Evolutionary conservation across 2,797 vertebrate genomes (phyloP).

Genomic region (Jordanella pulchra): DNA sequence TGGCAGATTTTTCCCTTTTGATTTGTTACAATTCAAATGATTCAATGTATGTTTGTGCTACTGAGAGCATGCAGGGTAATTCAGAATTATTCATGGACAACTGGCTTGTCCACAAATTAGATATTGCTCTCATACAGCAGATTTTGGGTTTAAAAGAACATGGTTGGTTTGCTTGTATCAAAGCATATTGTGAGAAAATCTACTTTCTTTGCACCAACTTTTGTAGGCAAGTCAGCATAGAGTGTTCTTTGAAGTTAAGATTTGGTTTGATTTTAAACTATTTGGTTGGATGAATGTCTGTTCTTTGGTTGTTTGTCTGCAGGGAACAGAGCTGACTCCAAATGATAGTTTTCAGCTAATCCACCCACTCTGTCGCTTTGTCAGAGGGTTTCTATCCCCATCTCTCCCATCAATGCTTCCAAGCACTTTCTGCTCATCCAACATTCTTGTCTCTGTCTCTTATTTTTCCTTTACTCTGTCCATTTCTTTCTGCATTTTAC

Average conservation of each 20-base stretch:
- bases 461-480: conserved; percentile 23
- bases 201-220: background rate
- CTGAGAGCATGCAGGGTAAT: background rate
- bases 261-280: conserved; percentile 12
- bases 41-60: conserved; percentile 7
- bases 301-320: conserved; percentile 4
- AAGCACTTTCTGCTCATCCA: conserved; percentile 72
- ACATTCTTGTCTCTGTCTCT: conserved; percentile 80
- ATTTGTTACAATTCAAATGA: background rate
- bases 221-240: background rate
- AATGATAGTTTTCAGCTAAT: conserved; percentile 61
- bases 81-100: conserved; percentile 8
- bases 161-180: background rate
- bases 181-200: background rate
- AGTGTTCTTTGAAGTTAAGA: background rate
- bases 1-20: conserved; percentile 20
- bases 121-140: background rate
- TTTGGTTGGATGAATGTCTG: conserved; percentile 5
- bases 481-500: conserved; percentile 43
- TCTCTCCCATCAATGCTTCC: conserved; percentile 56
- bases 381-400: conserved; percentile 39
- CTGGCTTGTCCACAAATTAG: conserved; percentile 4
- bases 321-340: conserved; percentile 42
- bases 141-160: conserved; percentile 9
- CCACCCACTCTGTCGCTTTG: conserved; percentile 52